Base-by-base conservation (phyloP, 2,113 vertebrate species). In the Gracilinanus agilis region DNA sequence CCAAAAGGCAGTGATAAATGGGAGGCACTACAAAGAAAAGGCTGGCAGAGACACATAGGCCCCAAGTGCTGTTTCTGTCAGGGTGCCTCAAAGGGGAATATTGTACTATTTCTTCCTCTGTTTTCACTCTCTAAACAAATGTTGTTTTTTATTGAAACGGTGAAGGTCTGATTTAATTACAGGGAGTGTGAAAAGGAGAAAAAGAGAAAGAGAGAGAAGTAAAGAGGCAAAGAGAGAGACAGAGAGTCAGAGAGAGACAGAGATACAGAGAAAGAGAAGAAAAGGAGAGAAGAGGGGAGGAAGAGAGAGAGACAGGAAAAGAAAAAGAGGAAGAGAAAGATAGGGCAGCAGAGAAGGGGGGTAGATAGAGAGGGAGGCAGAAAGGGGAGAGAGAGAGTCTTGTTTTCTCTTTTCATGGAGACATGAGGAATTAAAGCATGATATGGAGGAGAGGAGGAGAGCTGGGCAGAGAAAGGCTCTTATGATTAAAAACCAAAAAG, bases 91-190 rank as follows among this genome's bases (percentile, higher is more conserved):
- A 88, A 95, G 93, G 93, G 44, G 90, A 95, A 92, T 92, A 3
- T 95, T 34, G 56, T 4, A 6, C 93, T 89, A 11, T 55, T 88
- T 53, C 8, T 19, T 3, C 19, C 44, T 61, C 44, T 40, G 44
- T 95, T 83, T 67, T 44, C 89, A 27, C 54, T 94, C 29, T 61
- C 93, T 97, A 94, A 93, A 92, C 95, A 96, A 97, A 97, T 93
- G 91, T 95, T 95, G 91, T 91, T 95, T 96, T 90, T 95, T 95
- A 44, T 95, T 34, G 61, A 96, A 94, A 54, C 55, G 54, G 54
- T 44, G 55, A 92, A 0, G 9, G n/a, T 92, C 91, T 94, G 93
- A 91, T 95, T 97, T 96, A 93, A 96, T 97, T 93, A 92, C 34
- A 53, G 89, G 2, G 49, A 61, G 40, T 88, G 29, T 88, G 75